phyloP scores from a whole-genome alignment of 2,797 vertebrate species.

The Anguilla pacifica region DNA sequence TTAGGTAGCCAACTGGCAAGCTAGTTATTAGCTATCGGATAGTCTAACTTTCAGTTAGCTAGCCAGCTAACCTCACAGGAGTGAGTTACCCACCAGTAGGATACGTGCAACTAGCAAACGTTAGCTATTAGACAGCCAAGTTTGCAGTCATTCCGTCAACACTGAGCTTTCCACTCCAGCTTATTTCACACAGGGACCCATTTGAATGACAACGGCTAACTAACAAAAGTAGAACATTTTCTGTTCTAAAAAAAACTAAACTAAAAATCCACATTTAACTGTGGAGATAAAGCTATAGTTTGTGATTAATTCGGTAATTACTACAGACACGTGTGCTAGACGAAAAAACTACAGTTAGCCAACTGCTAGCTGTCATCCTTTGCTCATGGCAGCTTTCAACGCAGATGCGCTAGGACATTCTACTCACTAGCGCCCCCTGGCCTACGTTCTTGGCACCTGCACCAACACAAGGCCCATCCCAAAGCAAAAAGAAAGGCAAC shows the following conservation, averaged over 20 bases:
- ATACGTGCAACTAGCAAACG: background rate
- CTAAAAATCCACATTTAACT: background rate
- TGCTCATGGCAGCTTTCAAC: background rate
- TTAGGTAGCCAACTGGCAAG: no score
- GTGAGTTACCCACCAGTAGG: background rate
- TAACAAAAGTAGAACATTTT: background rate
- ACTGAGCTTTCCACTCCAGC: background rate
- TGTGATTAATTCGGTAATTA: background rate
- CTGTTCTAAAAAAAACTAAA: no score
- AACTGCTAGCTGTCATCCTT: background rate
- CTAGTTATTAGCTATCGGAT: no score
- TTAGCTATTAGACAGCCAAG: background rate
- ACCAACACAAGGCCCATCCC: constrained; percentile 73
- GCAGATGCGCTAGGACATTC: background rate
- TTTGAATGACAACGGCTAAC: background rate
- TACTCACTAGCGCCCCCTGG: constrained; percentile 66
- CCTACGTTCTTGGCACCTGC: constrained; percentile 40
- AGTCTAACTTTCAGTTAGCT: background rate
- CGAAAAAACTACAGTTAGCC: background rate
- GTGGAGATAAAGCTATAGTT: background rate
- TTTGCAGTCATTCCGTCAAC: background rate
- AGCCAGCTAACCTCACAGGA: background rate
- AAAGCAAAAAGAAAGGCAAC: constrained; percentile 75
- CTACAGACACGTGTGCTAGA: background rate
- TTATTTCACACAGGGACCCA: background rate